Conservation (phyloP, 2,888 invertebrate genomes). For the Hoplodrina ambigua region DNA sequence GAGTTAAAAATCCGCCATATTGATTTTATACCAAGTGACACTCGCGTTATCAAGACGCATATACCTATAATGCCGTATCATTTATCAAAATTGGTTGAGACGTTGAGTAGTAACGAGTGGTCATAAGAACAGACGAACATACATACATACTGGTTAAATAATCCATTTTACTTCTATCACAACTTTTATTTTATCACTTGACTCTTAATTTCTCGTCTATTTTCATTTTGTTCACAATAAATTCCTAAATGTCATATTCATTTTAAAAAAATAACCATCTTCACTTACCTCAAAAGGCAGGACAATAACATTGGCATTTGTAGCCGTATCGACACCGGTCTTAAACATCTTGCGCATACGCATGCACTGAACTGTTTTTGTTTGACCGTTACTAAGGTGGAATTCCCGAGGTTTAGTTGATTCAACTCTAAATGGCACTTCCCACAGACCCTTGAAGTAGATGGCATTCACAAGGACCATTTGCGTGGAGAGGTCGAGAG, state of each 20-base stretch:
- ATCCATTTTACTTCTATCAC: too few relatives aligned
- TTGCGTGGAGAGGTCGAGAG: slow-evolving; percentile 88
- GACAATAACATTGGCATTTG: slow-evolving; percentile 91
- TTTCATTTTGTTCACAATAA: background rate
- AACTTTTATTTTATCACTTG: background rate
- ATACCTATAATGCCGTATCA: too few relatives aligned
- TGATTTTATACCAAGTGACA: too few relatives aligned
- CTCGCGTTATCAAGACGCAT: too few relatives aligned
- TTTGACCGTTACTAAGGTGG: slow-evolving; percentile 80
- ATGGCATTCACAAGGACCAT: slow-evolving; percentile 92
- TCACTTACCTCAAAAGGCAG: slow-evolving; percentile 91
- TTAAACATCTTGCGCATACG: slow-evolving; percentile 88
- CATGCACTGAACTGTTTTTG: slow-evolving; percentile 91
- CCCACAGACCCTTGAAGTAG: slow-evolving; percentile 94
- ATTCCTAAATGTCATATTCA: background rate
- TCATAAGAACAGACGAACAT: too few relatives aligned
- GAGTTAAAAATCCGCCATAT: too few relatives aligned
- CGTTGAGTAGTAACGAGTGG: too few relatives aligned
- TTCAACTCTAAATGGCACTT: slow-evolving; percentile 90
- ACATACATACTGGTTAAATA: too few relatives aligned
- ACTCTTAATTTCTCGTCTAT: background rate
- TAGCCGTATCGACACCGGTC: slow-evolving; percentile 85
- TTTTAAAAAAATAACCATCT: background rate
- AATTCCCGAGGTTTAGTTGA: slow-evolving; percentile 90
- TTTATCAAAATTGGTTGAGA: too few relatives aligned